Percentiles rank a stretch among this genome's conserved stretches.
phyloP scores from a whole-genome alignment of 2,797 vertebrate genomes.

The Pseudochirops corinnae region DNA sequence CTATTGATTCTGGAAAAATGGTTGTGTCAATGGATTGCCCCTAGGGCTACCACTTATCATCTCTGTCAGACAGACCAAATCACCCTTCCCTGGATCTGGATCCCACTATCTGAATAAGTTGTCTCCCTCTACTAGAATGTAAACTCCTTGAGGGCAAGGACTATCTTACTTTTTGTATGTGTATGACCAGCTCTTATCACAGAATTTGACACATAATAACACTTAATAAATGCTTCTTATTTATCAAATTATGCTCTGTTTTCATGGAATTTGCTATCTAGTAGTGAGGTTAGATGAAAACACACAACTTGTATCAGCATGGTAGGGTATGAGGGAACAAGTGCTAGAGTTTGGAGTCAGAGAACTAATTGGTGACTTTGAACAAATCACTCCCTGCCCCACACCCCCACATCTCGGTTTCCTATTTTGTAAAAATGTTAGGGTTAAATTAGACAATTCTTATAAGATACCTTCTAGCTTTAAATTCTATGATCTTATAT shows the following conservation, averaged over 20 bases:
- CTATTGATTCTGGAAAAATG: neutral
- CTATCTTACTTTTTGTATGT: neutral
- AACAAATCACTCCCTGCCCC: neutral
- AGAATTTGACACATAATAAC: neutral
- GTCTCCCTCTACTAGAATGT: neutral
- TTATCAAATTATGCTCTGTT: neutral
- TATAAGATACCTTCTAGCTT: neutral
- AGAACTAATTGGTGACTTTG: neutral
- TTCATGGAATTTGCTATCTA: neutral
- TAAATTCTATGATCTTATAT: neutral
- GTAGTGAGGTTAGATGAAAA: neutral
- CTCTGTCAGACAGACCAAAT: neutral
- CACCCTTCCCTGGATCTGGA: neutral
- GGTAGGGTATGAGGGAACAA: neutral
- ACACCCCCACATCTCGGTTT: neutral
- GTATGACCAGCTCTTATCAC: neutral
- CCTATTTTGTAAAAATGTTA: neutral
- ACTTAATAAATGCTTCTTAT: neutral
- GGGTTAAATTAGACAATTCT: neutral
- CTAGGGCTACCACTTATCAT: neutral
- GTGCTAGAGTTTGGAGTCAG: neutral
- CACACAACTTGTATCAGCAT: neutral
- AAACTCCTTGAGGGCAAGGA: neutral
- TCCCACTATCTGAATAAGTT: neutral
- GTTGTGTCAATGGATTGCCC: neutral